Percentiles rank a stretch among this genome's conserved stretches.
phyloP scores from a whole-genome alignment of 2,888 invertebrate species.

The Leptopilina syphax region DNA sequence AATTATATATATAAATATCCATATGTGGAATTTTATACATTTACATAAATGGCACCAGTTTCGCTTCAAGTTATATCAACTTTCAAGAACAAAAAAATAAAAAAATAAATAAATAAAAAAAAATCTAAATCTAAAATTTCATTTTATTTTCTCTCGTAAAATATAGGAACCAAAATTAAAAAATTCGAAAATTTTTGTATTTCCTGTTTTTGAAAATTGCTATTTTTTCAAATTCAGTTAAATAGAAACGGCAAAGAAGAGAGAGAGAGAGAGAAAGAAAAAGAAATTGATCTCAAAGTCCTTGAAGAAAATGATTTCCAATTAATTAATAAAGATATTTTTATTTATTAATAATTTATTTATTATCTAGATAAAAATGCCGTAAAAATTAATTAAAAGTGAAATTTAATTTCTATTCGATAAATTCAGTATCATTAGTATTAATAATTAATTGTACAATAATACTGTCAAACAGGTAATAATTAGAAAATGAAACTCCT shows the following conservation, averaged over 20 bases:
- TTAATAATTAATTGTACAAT: neutral
- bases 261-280: too few relatives aligned
- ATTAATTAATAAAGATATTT: neutral
- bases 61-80: neutral
- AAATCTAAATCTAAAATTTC: too few relatives aligned
- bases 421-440: neutral
- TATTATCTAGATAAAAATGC: neutral
- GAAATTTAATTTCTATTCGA: neutral
- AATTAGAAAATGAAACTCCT: too few relatives aligned
- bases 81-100: neutral
- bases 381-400: neutral
- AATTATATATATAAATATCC: neutral
- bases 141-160: too few relatives aligned
- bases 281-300: neutral
- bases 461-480: too few relatives aligned
- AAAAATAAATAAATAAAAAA: too few relatives aligned
- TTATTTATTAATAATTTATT: neutral
- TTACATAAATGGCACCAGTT: constrained; percentile 29
- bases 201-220: too few relatives aligned
- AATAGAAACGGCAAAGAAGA: neutral
- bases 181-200: too few relatives aligned
- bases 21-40: neutral
- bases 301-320: constrained; percentile 3
- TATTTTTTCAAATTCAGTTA: too few relatives aligned
- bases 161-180: too few relatives aligned